Percentiles rank a stretch among this genome's conserved stretches.
Conservation (phyloP, 2,797 vertebrate species). For the Myotis pilosus region DNA sequence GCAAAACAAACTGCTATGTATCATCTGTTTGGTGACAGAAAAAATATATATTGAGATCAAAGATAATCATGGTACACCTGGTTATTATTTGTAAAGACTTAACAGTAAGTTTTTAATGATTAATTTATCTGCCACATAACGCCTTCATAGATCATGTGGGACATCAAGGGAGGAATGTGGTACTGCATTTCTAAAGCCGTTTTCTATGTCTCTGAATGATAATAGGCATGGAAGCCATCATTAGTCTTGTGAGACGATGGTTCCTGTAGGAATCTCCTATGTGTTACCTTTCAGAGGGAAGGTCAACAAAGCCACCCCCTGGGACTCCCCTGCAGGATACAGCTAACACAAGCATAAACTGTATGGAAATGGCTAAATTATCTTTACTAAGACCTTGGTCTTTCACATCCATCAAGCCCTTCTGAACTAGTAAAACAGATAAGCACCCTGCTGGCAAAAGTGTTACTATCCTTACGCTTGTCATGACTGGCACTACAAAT, state of each 20-base stretch:
- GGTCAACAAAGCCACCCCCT: conserved; percentile 84
- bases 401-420: conserved; percentile 87
- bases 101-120: conserved; percentile 90
- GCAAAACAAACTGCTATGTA: conserved; percentile 77
- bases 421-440: conserved; percentile 87
- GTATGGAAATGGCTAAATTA: conserved; percentile 90
- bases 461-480: conserved; percentile 83
- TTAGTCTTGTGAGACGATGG: conserved; percentile 88
- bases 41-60: conserved; percentile 84
- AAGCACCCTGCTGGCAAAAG: conserved; percentile 83
- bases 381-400: conserved; percentile 86
- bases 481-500: conserved; percentile 81
- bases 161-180: conserved; percentile 90
- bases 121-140: conserved; percentile 87
- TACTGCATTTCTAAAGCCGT: conserved; percentile 86
- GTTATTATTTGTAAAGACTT: conserved; percentile 90
- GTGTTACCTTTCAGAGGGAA: conserved; percentile 88
- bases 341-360: conserved; percentile 88
- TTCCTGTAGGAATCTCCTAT: conserved; percentile 89
- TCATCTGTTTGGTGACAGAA: conserved; percentile 78
- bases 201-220: conserved; percentile 87
- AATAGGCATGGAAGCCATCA: conserved; percentile 87
- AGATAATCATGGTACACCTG: conserved; percentile 87
- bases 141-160: conserved; percentile 89
- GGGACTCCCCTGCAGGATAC: conserved; percentile 86